Evolutionary conservation across 2,113 vertebrate genomes (phyloP).

Genomic region (Amazona guildingii): DNA sequence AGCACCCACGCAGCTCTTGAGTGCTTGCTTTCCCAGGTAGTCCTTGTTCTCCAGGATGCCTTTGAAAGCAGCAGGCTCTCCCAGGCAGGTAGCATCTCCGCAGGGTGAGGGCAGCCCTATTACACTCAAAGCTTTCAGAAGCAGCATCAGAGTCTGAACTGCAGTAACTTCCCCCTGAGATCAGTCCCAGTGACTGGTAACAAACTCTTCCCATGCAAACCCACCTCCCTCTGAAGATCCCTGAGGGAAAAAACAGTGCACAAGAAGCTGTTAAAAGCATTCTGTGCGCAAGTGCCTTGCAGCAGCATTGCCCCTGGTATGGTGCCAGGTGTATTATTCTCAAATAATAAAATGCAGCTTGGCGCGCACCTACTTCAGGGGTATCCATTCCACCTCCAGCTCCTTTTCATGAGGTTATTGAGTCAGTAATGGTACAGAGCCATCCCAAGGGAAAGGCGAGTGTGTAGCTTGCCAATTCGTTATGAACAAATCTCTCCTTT

Average conservation of each 20-base stretch:
- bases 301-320: background rate
- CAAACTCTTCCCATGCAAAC: background rate
- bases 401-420: background rate
- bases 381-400: background rate
- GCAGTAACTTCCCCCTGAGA: background rate
- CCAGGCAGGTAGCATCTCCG: background rate
- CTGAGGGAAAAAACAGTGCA: background rate
- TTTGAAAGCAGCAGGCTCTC: background rate
- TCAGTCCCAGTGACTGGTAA: rapidly evolving
- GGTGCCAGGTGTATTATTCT: background rate
- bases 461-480: background rate
- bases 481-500: constrained; percentile 9
- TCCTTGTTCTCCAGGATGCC: background rate
- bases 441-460: background rate
- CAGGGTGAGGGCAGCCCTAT: background rate
- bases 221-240: background rate
- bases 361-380: background rate
- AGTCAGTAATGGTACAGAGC: background rate
- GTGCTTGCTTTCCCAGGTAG: background rate
- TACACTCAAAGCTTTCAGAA: background rate
- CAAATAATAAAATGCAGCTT: background rate
- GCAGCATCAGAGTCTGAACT: background rate
- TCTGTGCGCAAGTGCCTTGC: background rate
- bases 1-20: background rate
- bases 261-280: background rate